Base-by-base conservation (phyloP, 1,140 invertebrate species). In the Zeugodacus cucurbitae region DNA sequence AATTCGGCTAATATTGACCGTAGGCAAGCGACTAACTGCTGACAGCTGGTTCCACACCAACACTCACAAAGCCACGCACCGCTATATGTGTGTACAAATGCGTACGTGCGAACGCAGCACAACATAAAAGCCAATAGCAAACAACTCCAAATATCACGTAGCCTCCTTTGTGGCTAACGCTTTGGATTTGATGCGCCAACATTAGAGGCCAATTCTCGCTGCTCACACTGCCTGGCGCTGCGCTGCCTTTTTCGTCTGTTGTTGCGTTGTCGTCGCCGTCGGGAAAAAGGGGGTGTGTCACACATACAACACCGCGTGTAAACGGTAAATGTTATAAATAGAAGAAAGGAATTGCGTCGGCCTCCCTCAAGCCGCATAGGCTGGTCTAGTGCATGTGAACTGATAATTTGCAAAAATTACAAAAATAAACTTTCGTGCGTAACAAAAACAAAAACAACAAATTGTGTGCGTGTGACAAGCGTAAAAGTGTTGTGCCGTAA, bases 251-350 rank as follows among this genome's bases (percentile, higher is more conserved):
- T 54, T 54, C 48, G 48, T 54, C 48, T 54, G n/a, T n/a, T n/a
- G n/a, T n/a, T n/a, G 67, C 62, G 29, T 67, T 17, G 4, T 29
- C 32, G 34, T 6, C 22, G 17, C 11, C 29, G 67, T 59, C 29
- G 32, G 20, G 32, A 74, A 74, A 70, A 74, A 74, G 67, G 67
- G 34, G 67, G 67, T 74, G 67, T 74, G 67, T 74, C 34, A 37
- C 32, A 29, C 62, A 29, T 26, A 29, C 62, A 17, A 8, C 11
- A 17, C 11, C 48, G 44, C 10, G 11, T 48, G 44, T 32, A 64
- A 32, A 67, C 26, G 29, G 8, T 10, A 14, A 37, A 20, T 37
- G n/a, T n/a, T n/a, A n/a, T n/a, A n/a, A n/a, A n/a, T n/a, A n/a
- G n/a, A 22, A 41, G 26, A 20, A 74, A n/a, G 20, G 11, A 54